A percentile compares a stretch with the other conserved stretches of the same genome.
Conservation (phyloP, 2,888 invertebrate genomes). For the Plagodis dolabraria region DNA sequence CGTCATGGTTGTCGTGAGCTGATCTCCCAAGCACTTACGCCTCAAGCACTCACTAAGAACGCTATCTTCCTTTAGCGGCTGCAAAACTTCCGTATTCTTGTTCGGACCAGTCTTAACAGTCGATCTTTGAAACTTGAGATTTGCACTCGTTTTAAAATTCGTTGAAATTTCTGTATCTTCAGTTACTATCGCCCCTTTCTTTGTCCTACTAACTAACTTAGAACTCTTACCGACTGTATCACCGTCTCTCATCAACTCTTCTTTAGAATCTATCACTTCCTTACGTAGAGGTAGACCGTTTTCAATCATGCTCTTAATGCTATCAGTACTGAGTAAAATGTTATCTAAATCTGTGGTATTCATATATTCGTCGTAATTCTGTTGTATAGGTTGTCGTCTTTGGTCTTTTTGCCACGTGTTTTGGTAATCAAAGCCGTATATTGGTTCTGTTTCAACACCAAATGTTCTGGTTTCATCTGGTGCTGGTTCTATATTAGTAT, state of each 20-base stretch:
- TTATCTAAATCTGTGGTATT: slow-evolving; percentile 71
- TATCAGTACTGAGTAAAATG: slow-evolving; percentile 69
- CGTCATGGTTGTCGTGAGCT: slow-evolving; percentile 72
- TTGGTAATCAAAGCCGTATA: slow-evolving; percentile 70
- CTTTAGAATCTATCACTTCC: slow-evolving; percentile 69
- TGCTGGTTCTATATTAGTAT: slow-evolving; percentile 71
- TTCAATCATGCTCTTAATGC: slow-evolving; percentile 72
- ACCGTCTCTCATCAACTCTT: slow-evolving; percentile 69
- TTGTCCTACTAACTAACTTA: slow-evolving; percentile 71
- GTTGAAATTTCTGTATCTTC: slow-evolving; percentile 77
- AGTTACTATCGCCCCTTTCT: slow-evolving; percentile 73
- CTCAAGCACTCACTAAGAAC: slow-evolving; percentile 65
- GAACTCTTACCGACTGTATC: slow-evolving; percentile 72
- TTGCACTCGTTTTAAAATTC: slow-evolving; percentile 71
- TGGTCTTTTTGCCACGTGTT: slow-evolving; percentile 79
- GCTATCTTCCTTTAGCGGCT: slow-evolving; percentile 69
- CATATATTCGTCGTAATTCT: slow-evolving; percentile 70
- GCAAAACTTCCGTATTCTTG: slow-evolving; percentile 66
- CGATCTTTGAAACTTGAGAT: slow-evolving; percentile 74
- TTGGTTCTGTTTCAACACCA: slow-evolving; percentile 68
- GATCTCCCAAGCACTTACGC: slow-evolving; percentile 73
- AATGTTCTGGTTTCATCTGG: slow-evolving; percentile 67
- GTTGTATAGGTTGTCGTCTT: slow-evolving; percentile 79
- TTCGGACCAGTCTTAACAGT: slow-evolving; percentile 74
- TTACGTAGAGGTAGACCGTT: slow-evolving; percentile 74